phyloP scores from a whole-genome alignment of 2,888 invertebrate species.

The Leistus spinibarbis region DNA sequence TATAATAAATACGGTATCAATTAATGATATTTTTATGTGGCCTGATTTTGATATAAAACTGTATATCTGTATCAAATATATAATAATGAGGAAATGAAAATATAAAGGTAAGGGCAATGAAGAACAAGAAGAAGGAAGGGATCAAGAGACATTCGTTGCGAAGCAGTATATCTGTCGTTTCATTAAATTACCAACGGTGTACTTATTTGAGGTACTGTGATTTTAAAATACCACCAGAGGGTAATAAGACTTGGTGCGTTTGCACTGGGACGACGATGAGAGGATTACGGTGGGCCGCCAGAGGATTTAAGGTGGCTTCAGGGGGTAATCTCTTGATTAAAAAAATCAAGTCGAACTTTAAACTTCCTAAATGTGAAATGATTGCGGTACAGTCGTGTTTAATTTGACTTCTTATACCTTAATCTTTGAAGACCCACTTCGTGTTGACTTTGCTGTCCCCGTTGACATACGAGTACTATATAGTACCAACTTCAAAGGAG shows the following conservation, averaged over 20 bases:
- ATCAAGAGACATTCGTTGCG: neutral
- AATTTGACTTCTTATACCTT: neutral
- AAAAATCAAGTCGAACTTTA: slow-evolving; percentile 24
- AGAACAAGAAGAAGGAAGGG: too few species aligned
- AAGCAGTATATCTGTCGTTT: neutral
- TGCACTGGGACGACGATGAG: neutral
- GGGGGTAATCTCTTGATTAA: slow-evolving; percentile 31
- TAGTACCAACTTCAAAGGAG: too few species aligned
- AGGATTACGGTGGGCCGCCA: neutral
- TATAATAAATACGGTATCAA: too few species aligned
- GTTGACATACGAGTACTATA: too few species aligned
- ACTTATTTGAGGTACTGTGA: neutral
- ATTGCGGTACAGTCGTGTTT: neutral
- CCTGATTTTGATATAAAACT: too few species aligned
- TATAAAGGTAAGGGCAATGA: too few species aligned
- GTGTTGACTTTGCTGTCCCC: too few species aligned
- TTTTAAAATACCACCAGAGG: neutral
- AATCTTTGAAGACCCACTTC: neutral
- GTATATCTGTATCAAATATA: too few species aligned
- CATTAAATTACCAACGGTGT: neutral
- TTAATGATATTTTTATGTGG: too few species aligned
- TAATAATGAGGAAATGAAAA: too few species aligned
- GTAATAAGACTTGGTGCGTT: neutral
- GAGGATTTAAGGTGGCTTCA: slow-evolving; percentile 9
- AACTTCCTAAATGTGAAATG: slow-evolving; percentile 3